These are phyloP conservation scores for Empis livida DNA, from an alignment of 2,888 invertebrate genomes.

Conservation along the genomic window DNA sequence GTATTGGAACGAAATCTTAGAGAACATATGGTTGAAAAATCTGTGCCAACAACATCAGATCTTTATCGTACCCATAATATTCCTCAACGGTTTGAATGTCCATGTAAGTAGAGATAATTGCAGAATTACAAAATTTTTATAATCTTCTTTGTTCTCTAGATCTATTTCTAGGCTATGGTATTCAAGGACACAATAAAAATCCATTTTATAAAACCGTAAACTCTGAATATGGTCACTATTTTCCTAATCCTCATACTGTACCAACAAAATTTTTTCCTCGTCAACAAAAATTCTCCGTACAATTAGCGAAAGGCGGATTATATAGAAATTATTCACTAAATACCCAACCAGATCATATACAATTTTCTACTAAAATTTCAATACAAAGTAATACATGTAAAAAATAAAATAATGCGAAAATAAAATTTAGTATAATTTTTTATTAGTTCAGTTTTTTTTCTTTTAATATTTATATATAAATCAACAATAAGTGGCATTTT, in stretches of 20 bases:
- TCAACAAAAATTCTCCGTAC: slow-evolving; percentile 60
- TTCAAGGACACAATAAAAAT: slow-evolving; percentile 50
- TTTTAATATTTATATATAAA: no score
- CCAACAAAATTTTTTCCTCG: slow-evolving; percentile 46
- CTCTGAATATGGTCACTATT: slow-evolving; percentile 70
- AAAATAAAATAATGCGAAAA: no score
- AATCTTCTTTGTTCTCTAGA: slow-evolving; percentile 40
- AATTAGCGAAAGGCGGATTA: slow-evolving; percentile 60
- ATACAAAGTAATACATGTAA: no score
- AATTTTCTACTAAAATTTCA: slow-evolving; percentile 14
- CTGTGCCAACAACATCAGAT: slow-evolving; percentile 44
- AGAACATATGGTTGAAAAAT: not conserved
- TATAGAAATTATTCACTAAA: slow-evolving; percentile 74
- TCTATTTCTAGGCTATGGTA: slow-evolving; percentile 71
- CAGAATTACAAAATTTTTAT: not conserved
- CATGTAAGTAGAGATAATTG: slow-evolving; percentile 37
- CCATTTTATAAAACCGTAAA: slow-evolving; percentile 77
- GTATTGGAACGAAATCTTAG: not conserved
- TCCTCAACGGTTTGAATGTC: slow-evolving; percentile 62
- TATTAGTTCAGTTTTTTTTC: no score
- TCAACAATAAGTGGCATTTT: no score
- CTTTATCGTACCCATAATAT: slow-evolving; percentile 55
- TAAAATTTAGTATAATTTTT: no score
- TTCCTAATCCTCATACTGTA: slow-evolving; percentile 37
- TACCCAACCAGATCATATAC: slow-evolving; percentile 49